Conservation (phyloP, 2,797 vertebrate species). For the Diplodus sargus region DNA sequence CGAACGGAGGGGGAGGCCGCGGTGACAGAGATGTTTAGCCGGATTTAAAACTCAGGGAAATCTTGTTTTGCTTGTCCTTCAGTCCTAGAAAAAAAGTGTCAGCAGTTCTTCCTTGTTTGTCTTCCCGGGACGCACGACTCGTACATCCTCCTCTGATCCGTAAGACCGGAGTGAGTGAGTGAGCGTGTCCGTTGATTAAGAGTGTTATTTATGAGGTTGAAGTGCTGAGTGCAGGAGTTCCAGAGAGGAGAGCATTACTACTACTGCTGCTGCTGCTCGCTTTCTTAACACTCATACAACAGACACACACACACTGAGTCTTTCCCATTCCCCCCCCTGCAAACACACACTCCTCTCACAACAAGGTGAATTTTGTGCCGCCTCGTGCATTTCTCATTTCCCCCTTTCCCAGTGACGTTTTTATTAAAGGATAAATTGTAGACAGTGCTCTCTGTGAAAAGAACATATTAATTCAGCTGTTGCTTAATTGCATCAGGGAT, state of each 20-base stretch:
- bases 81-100: not conserved
- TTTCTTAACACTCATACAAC: slow-evolving; percentile 25
- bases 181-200: slow-evolving; percentile 64
- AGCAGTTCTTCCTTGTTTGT: slow-evolving; percentile 10
- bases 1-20: not conserved
- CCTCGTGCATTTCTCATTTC: slow-evolving; percentile 65
- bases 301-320: slow-evolving; percentile 38
- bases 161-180: slow-evolving; percentile 17
- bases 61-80: not conserved
- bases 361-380: slow-evolving; percentile 46
- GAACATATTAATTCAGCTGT: slow-evolving; percentile 73
- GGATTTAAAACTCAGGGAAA: not conserved
- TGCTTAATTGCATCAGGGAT: slow-evolving; percentile 80
- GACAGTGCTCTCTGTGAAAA: slow-evolving; percentile 59
- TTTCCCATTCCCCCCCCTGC: slow-evolving; percentile 12
- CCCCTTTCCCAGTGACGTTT: slow-evolving; percentile 57
- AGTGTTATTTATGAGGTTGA: slow-evolving; percentile 64
- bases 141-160: slow-evolving; percentile 30
- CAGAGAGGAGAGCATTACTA: slow-evolving; percentile 30
- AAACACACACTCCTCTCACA: slow-evolving; percentile 12
- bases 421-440: slow-evolving; percentile 75
- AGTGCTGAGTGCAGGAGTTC: slow-evolving; percentile 66
- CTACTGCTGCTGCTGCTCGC: not conserved
- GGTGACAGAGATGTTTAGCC: slow-evolving; percentile 17
- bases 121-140: slow-evolving; percentile 20